Conservation (phyloP, 2,888 invertebrate genomes). For the Epiblema foenella region DNA sequence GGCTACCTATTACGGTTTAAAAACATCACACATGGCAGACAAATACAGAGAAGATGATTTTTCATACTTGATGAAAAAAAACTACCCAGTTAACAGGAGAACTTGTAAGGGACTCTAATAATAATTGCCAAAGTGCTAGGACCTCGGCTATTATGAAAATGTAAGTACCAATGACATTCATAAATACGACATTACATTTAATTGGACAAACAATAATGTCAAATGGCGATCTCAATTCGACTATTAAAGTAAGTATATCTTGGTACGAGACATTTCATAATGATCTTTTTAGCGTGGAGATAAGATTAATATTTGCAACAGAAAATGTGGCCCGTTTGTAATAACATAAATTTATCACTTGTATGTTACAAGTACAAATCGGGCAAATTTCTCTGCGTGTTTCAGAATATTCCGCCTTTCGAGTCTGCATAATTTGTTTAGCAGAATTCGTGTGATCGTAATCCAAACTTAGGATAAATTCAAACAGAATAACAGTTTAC, state of each 20-base stretch:
- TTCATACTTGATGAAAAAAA: too few relatives aligned
- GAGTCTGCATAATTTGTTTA: constrained; percentile 23
- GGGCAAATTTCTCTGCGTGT: constrained; percentile 40
- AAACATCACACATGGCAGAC: too few relatives aligned
- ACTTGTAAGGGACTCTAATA: background rate
- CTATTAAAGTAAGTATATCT: constrained; percentile 45
- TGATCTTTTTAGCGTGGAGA: constrained; percentile 46
- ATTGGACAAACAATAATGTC: constrained; percentile 52
- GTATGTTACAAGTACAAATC: constrained; percentile 54
- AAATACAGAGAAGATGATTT: too few relatives aligned
- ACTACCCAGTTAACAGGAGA: too few relatives aligned
- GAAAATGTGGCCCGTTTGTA: constrained; percentile 52
- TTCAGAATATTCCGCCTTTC: constrained; percentile 17
- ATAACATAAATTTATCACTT: constrained; percentile 69
- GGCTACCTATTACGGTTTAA: too few relatives aligned
- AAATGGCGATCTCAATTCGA: constrained; percentile 56
- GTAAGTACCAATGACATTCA: constrained; percentile 15
- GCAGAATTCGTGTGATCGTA: constrained; percentile 6
- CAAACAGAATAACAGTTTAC: constrained; percentile 6
- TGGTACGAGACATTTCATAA: constrained; percentile 49
- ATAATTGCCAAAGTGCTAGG: constrained; percentile 2
- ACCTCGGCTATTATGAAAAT: background rate
- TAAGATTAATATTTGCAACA: constrained; percentile 48
- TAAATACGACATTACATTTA: constrained; percentile 29
- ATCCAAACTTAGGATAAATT: constrained; percentile 1